A percentile compares a stretch with the other conserved stretches of the same genome.
phyloP scores from a whole-genome alignment of 2,113 vertebrate species.

The Smithornis capensis region DNA sequence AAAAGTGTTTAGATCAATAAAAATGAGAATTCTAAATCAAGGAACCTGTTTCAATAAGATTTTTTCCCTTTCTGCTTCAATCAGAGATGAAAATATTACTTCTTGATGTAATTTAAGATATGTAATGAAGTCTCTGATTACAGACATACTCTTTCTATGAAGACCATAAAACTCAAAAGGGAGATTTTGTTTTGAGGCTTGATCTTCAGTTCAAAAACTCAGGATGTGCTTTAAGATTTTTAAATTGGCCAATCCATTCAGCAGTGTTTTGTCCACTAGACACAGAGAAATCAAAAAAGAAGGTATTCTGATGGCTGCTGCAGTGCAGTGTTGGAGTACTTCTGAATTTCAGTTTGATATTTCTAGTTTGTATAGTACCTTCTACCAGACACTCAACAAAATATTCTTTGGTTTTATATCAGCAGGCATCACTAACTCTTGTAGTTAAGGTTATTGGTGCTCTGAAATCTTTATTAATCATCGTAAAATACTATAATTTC shows the following conservation, averaged over 20 bases:
- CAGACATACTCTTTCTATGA: not conserved
- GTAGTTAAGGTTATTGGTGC: not conserved
- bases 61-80: not conserved
- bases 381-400: not conserved
- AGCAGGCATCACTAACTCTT: not conserved
- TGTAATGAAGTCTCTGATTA: not conserved
- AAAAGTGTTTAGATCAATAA: not conserved
- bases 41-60: not conserved
- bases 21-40: not conserved
- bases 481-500: not conserved
- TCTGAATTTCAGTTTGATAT: not conserved
- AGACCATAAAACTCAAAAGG: not conserved
- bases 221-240: not conserved
- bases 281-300: not conserved
- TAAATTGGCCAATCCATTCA: not conserved
- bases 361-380: not conserved
- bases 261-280: not conserved
- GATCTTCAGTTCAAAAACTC: not conserved
- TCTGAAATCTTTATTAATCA: not conserved
- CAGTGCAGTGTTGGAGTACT: not conserved
- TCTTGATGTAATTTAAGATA: not conserved
- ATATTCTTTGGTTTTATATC: not conserved
- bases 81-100: not conserved
- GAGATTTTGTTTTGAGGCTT: not conserved
- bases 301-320: not conserved